Evolutionary conservation across 2,113 vertebrate genomes (phyloP), one percentile per base, ranked within the genome.

Genomic region (Nothoprocta pentlandii): DNA sequence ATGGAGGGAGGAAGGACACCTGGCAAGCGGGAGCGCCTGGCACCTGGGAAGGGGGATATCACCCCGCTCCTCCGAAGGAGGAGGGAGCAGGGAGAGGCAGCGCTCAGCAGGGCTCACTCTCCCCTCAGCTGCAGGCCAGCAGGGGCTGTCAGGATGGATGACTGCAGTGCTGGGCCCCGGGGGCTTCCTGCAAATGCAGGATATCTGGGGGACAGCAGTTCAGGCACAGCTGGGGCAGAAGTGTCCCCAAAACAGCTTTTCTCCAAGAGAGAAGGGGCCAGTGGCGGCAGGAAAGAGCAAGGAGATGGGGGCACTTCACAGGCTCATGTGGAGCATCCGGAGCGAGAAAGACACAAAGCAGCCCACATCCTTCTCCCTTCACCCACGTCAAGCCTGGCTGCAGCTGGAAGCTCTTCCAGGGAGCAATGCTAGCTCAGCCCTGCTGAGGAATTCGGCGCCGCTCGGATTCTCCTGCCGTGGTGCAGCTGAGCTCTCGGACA

Each of bases 11-110:
- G 53, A 87, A 83, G 0, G 0, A 85, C 71, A 92, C 39, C 0
- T 85, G 89, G 44, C 12, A 84, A 74, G 23, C 13, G 26, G 44
- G 44, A 47, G 1, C 2, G 32, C 25, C 49, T 73, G 77, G 69
- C 80, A 86, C 51, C 61, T 68, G 84, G 42, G 59, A 92, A 41
- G 61, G 59, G 2, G 63, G 82, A 80, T 16, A 70, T 39, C 61
- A 41, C 28, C 36, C 16, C 2, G 0, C 3, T 42, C 19, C 30
- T 32, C 36, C 25, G 68, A 71, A 0, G 0, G 13, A 23, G 64
- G 2, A 42, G 9, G 28, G 16, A 61, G 51, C 0, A 1, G 26
- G 39, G 56, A 8, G 14, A 1, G 39, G 74, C 13, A 90, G 69
- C 4, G 15, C 49, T 68, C 13, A 19, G 16, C 41, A 67, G 64